Conservation (phyloP, 23 tunicate species). For the Styela plicata region DNA sequence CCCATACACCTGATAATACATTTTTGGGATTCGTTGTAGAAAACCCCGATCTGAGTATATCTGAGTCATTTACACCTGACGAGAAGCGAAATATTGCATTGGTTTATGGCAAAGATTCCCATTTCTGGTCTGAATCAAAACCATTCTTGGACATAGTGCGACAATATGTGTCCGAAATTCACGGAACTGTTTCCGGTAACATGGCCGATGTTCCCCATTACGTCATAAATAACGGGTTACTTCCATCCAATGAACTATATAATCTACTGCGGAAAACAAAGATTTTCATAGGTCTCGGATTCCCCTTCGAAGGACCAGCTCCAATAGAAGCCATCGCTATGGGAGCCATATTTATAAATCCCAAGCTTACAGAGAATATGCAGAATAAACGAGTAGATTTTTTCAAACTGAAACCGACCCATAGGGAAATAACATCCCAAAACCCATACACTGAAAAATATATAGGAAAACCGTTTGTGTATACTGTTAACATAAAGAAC, state of each 20-base stretch:
- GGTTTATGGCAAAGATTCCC: conserved; percentile 70
- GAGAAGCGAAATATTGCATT: conserved; percentile 45
- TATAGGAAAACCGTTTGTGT: conserved; percentile 1
- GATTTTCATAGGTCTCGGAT: conserved; percentile 23
- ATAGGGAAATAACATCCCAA: conserved; percentile 7
- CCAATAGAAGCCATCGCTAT: conserved; percentile 33
- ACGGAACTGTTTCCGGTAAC: conserved; percentile 55
- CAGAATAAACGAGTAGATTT: not conserved
- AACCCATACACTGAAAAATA: conserved; percentile 13
- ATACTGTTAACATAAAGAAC: not conserved
- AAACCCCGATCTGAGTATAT: not conserved
- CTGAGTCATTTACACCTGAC: not conserved
- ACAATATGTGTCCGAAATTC: conserved; percentile 34
- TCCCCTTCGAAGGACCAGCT: conserved; percentile 45
- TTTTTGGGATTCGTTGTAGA: conserved; percentile 15
- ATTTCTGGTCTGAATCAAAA: conserved; percentile 58
- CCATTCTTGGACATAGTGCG: conserved; percentile 45
- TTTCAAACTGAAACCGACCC: conserved; percentile 11
- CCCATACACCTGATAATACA: conserved; percentile 13
- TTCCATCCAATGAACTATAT: not conserved
- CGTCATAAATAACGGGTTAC: conserved; percentile 16
- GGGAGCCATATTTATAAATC: conserved; percentile 31
- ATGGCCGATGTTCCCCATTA: not conserved
- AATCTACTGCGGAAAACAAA: conserved; percentile 6
- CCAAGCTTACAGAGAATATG: not conserved